Conservation (phyloP, 2,888 invertebrate genomes). For the Anodontia alba region DNA sequence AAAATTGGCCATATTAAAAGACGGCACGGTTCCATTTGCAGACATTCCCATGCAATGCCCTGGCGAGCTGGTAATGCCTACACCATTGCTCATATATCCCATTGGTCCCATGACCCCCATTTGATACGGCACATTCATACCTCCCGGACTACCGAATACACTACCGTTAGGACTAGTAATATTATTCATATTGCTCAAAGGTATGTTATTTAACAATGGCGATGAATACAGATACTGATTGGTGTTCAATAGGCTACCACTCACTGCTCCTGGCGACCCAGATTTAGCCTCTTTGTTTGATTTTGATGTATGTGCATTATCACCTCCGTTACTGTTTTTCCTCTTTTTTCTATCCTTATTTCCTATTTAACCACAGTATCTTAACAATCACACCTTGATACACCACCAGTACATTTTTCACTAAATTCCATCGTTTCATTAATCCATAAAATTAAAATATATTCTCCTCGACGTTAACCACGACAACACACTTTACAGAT, state of each 20-base stretch:
- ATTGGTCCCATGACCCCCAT: neutral
- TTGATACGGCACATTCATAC: neutral
- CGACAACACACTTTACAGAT: too few relatives aligned
- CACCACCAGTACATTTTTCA: too few relatives aligned
- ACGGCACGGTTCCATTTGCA: neutral
- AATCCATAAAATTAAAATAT: too few relatives aligned
- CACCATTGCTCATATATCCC: neutral
- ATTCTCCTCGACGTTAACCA: too few relatives aligned
- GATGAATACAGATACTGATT: neutral
- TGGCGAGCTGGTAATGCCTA: neutral
- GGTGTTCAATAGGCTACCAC: neutral
- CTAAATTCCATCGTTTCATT: too few relatives aligned
- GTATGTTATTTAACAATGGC: neutral
- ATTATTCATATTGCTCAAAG: neutral
- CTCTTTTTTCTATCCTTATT: neutral
- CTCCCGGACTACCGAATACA: neutral
- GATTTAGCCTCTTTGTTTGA: conserved; percentile 5
- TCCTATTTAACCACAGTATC: neutral
- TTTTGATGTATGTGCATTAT: neutral
- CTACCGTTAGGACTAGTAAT: neutral
- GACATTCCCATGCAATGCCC: neutral
- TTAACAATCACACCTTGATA: neutral
- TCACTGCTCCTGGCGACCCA: neutral
- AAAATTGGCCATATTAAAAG: neutral
- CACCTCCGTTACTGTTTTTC: neutral